These are phyloP conservation scores for Callitettix versicolor DNA, from an alignment of 1,140 invertebrate species.

Conservation along the genomic window DNA sequence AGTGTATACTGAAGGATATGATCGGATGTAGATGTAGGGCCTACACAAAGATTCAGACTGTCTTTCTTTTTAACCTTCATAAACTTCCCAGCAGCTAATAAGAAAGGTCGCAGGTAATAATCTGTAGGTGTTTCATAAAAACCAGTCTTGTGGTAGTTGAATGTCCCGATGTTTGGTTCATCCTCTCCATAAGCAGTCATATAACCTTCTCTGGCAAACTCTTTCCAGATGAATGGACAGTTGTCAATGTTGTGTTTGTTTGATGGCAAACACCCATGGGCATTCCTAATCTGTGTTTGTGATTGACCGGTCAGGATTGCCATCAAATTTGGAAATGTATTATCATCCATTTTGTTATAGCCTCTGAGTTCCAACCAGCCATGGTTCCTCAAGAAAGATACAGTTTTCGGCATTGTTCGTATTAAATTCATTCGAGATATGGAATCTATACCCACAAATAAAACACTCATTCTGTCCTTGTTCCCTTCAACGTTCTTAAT, in stretches of 20 bases:
- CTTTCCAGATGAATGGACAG: conserved; percentile 73
- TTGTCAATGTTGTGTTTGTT: conserved; percentile 37
- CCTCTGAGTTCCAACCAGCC: conserved; percentile 44
- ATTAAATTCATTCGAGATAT: conserved; percentile 67
- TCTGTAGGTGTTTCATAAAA: conserved; percentile 69
- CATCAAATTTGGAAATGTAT: conserved; percentile 75
- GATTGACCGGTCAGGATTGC: conserved; percentile 57
- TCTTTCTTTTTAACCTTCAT: conserved; percentile 18
- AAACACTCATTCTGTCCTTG: conserved; percentile 26
- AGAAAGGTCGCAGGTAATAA: conserved; percentile 69
- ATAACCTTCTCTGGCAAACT: conserved; percentile 57
- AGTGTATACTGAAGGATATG: conserved; percentile 30
- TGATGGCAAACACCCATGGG: conserved; percentile 37
- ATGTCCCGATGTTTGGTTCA: conserved; percentile 57
- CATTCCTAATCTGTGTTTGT: conserved; percentile 32
- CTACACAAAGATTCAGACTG: conserved; percentile 24
- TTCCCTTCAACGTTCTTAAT: conserved; percentile 15
- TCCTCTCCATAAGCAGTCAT: conserved; percentile 74
- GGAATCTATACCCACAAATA: conserved; percentile 78
- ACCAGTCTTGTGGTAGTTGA: conserved; percentile 69
- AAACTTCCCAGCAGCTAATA: conserved; percentile 43
- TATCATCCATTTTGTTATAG: conserved; percentile 61
- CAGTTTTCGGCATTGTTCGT: conserved; percentile 63
- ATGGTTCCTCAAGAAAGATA: conserved; percentile 47
- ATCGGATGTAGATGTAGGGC: conserved; percentile 22